phyloP scores from a whole-genome alignment of 2,113 vertebrate genomes.

The Prochilodus magdalenae region DNA sequence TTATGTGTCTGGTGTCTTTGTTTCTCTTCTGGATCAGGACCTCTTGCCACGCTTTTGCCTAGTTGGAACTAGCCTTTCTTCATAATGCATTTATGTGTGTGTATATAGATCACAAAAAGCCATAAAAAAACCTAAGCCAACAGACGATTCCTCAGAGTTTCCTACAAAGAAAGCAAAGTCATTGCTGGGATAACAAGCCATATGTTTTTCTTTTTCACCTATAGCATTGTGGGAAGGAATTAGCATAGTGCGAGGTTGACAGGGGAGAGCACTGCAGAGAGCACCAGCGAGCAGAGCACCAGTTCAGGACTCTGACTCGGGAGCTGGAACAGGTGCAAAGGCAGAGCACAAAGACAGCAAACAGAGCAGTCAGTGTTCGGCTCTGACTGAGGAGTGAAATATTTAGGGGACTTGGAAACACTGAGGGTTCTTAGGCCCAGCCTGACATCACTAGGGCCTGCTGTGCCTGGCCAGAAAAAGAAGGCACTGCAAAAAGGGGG shows the following conservation, averaged over 20 bases:
- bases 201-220: conserved; percentile 61
- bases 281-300: conserved; percentile 28
- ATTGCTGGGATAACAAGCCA: conserved; percentile 58
- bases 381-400: conserved; percentile 72
- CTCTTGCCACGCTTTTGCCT: conserved; percentile 26
- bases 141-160: conserved; percentile 43
- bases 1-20: conserved; percentile 50
- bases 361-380: conserved; percentile 77
- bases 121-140: conserved; percentile 54
- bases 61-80: conserved; percentile 36
- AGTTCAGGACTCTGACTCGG: conserved; percentile 51
- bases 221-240: conserved; percentile 62
- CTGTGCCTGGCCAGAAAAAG: conserved; percentile 70
- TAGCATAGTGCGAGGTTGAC: conserved; percentile 61
- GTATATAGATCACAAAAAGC: conserved; percentile 43
- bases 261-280: conserved; percentile 43
- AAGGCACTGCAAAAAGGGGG: conserved; percentile 25
- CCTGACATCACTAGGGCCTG: conserved; percentile 77
- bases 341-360: conserved; percentile 67
- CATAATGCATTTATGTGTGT: not conserved
- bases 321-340: conserved; percentile 78
- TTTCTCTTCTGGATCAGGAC: conserved; percentile 52
- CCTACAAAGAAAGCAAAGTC: conserved; percentile 34
- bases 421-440: conserved; percentile 71
- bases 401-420: conserved; percentile 77